Conservation (phyloP, 2,888 invertebrate species). For the Spodoptera picta region DNA sequence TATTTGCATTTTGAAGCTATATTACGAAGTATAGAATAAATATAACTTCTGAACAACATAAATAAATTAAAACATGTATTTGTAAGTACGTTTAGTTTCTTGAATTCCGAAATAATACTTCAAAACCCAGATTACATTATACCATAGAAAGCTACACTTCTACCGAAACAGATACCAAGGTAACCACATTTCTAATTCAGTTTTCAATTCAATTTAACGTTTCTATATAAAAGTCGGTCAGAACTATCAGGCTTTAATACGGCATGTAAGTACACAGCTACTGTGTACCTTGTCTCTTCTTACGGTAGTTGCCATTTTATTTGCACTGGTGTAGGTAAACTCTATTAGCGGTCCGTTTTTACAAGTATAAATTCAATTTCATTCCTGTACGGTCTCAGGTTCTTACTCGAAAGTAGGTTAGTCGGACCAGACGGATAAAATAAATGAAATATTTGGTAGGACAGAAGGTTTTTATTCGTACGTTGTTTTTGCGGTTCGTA, state of each 20-base stretch:
- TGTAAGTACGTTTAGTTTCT: too few species aligned
- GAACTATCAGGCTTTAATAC: constrained; percentile 46
- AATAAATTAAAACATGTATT: too few species aligned
- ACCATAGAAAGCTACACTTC: constrained; percentile 17
- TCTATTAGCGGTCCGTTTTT: constrained; percentile 85
- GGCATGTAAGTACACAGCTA: constrained; percentile 47
- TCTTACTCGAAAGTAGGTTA: constrained; percentile 80
- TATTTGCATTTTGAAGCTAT: background rate
- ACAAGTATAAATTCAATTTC: constrained; percentile 84
- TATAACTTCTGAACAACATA: too few species aligned
- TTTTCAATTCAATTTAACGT: constrained; percentile 37
- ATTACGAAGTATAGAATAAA: too few species aligned
- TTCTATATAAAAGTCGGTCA: constrained; percentile 44
- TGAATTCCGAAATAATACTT: background rate
- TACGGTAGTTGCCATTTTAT: constrained; percentile 80
- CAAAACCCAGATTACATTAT: background rate
- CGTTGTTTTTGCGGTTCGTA: constrained; percentile 16
- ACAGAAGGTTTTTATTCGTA: constrained; percentile 29
- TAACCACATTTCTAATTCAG: constrained; percentile 36
- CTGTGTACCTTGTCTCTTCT: constrained; percentile 66
- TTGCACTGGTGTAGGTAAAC: constrained; percentile 83
- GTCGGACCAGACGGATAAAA: constrained; percentile 71
- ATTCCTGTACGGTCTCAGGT: constrained; percentile 73
- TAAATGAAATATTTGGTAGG: constrained; percentile 63
- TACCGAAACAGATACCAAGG: constrained; percentile 4